Evolutionary conservation across 2,888 invertebrate species (phyloP).

Genomic region (Torymus tubicola): DNA sequence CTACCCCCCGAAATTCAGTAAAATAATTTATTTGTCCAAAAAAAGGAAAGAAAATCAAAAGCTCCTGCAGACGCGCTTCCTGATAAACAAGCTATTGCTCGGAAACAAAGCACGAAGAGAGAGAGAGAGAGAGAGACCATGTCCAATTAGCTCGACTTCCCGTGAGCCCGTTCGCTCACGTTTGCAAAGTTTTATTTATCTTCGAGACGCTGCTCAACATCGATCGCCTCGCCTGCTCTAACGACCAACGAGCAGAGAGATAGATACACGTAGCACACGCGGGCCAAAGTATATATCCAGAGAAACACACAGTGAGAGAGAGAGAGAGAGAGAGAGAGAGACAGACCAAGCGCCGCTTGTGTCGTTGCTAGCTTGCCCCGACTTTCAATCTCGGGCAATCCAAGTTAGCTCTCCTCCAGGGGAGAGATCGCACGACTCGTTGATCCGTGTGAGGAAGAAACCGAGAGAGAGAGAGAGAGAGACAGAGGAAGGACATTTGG

Average conservation of each 20-base stretch:
- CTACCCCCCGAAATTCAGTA: too few relatives aligned
- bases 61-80: neutral
- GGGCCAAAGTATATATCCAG: too few relatives aligned
- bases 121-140: neutral
- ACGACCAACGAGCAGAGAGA: too few relatives aligned
- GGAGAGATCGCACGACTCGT: slow-evolving; percentile 25
- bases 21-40: too few relatives aligned
- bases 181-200: slow-evolving; percentile 47
- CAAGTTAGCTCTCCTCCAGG: slow-evolving; percentile 6
- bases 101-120: neutral
- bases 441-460: slow-evolving; percentile 32
- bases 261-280: too few relatives aligned
- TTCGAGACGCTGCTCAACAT: slow-evolving; percentile 9
- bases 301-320: too few relatives aligned
- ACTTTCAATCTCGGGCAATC: slow-evolving; percentile 49
- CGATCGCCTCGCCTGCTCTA: neutral
- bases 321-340: neutral
- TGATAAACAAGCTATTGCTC: slow-evolving; percentile 14
- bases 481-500: neutral
- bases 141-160: slow-evolving; percentile 23
- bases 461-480: too few relatives aligned
- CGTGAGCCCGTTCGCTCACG: neutral
- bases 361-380: neutral
- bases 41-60: too few relatives aligned
- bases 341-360: slow-evolving; percentile 9